Evolutionary conservation across 2,113 vertebrate species (phyloP), one percentile per base, ranked within the genome.

Genomic region (Crotalus horridus): DNA sequence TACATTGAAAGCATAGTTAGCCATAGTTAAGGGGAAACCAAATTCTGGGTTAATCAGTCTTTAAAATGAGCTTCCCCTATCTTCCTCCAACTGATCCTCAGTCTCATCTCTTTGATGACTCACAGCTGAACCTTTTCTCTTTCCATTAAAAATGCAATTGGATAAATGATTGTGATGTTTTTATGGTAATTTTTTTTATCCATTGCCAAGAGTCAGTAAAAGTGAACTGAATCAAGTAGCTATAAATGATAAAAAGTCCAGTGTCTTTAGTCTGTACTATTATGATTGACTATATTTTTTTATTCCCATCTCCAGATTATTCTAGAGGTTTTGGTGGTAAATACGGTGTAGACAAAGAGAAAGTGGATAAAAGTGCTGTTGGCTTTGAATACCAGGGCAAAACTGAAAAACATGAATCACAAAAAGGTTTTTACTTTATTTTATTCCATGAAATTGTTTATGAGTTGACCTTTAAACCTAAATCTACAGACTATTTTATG

Each of bases 311-410:
- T 94, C 21, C 64, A 98, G 98, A 98, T 97, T 98, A 98, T 94
- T 98, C 98, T 95, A 98, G 86, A 95, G 98, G 98, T 88, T 98
- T 98, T 64, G 98, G 98, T 64, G 98, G 97, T 94, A 98, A 98
- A 96, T 98, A 99, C 0, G 98, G 98, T 0, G 98, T 99, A 0
- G 99, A 99, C 98, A 97, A 98, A 97, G 98, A 98, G 96, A 98
- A 98, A 91, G 98, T 98, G 96, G 98, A 98, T 69, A 98, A 97
- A 93, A 99, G 98, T 8, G 99, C 99, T 0, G 95, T 99, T 33
- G 99, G 98, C 96, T 99, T 99, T 95, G 99, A 99, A 92, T 99
- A 99, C 96, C 99, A 99, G 97, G 98, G 98, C 94, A 99, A 98
- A 96, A 99, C 98, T 0, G 99, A 99, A 96, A 99, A 99, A 95